phyloP scores from a whole-genome alignment of 2,888 invertebrate genomes.

The Eremobia ochroleuca region DNA sequence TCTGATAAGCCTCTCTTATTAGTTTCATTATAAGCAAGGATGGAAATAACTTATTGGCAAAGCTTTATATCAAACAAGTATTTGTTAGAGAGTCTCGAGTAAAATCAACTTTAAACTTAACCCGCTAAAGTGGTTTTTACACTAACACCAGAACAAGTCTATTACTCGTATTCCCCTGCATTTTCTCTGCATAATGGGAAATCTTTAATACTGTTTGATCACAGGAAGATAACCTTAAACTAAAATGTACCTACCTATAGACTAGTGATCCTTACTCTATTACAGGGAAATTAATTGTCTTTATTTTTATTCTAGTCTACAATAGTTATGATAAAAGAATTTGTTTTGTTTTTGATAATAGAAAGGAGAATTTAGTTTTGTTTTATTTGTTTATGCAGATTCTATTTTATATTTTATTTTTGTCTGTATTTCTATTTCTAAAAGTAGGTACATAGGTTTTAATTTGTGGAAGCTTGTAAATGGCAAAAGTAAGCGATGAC shows the following conservation, averaged over 20 bases:
- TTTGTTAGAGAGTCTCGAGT: neutral
- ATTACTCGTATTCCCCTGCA: constrained; percentile 13
- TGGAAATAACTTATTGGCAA: constrained; percentile 7
- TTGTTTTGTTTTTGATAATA: neutral
- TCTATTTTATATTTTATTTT: neutral
- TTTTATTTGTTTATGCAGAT: too few relatives aligned
- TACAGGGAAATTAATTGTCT: neutral
- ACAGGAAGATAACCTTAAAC: neutral
- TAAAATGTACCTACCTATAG: neutral
- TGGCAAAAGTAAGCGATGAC: too few relatives aligned
- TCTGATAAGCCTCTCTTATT: constrained; percentile 21
- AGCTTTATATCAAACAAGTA: constrained; percentile 25
- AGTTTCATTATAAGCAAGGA: constrained; percentile 32
- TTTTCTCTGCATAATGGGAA: constrained; percentile 3
- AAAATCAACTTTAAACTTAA: neutral
- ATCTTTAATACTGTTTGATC: neutral
- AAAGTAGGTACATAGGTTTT: too few relatives aligned
- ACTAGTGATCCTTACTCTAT: too few relatives aligned
- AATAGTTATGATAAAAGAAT: neutral
- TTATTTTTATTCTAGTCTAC: neutral
- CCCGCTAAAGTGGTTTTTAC: neutral
- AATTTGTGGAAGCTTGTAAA: too few relatives aligned
- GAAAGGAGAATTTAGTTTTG: neutral
- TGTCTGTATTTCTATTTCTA: neutral
- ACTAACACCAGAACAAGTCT: neutral